Conservation (phyloP, 1,140 invertebrate species). For the Reticulitermes speratus region DNA sequence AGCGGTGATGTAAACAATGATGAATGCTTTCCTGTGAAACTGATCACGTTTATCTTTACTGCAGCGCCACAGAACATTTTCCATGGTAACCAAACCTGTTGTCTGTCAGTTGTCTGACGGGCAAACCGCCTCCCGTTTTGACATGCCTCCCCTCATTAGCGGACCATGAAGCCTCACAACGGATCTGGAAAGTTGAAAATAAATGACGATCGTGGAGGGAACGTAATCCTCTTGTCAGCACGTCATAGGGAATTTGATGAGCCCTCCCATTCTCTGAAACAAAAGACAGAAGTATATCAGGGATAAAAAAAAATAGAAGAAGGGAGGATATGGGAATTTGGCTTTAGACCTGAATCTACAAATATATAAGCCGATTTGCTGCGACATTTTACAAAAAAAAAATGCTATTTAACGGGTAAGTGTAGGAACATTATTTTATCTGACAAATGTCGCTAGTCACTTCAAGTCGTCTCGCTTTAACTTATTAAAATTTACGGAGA, state of each 20-base stretch:
- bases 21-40: background rate
- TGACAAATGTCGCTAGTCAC: no score
- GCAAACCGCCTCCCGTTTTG: background rate
- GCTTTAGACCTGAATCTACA: background rate
- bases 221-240: constrained; percentile 31
- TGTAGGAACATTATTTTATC: no score
- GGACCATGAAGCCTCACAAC: constrained; percentile 27
- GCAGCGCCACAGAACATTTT: background rate
- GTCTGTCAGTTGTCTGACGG: background rate
- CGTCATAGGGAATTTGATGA: background rate
- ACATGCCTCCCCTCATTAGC: constrained; percentile 27
- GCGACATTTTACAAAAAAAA: no score
- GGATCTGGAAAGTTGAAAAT: constrained; percentile 24
- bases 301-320: background rate
- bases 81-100: constrained; percentile 9
- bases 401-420: no score
- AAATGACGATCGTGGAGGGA: constrained; percentile 22
- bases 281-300: background rate
- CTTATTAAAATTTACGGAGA: no score
- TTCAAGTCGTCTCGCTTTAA: no score
- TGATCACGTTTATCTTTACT: background rate
- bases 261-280: background rate
- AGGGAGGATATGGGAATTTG: background rate
- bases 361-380: no score
- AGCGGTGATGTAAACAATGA: background rate